These are phyloP conservation scores for Xanthia icteritia DNA, from an alignment of 2,888 invertebrate species.

Conservation along the genomic window DNA sequence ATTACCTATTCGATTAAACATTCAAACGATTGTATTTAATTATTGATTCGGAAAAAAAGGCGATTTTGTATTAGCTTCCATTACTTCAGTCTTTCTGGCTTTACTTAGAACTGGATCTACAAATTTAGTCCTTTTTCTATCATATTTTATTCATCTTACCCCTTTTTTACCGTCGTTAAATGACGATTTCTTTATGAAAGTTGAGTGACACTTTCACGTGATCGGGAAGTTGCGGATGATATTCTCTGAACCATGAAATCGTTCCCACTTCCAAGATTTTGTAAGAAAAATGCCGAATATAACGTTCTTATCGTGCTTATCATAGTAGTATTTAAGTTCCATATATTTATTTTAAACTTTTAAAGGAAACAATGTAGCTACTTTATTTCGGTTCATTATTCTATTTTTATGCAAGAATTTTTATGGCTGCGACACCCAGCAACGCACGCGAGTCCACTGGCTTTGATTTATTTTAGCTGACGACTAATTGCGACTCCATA, in stretches of 20 bases:
- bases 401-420: conserved; percentile 63
- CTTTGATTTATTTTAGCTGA: conserved; percentile 55
- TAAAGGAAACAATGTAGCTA: conserved; percentile 29
- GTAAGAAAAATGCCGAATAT: not conserved
- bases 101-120: not conserved
- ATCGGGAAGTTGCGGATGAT: not conserved
- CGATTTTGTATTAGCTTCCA: not conserved
- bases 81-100: not conserved
- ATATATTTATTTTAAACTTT: conserved; percentile 1
- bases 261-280: not conserved
- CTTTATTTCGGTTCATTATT: conserved; percentile 39
- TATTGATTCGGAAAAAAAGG: not conserved
- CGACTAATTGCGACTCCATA: conserved; percentile 46
- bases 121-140: too few relatives aligned
- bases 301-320: not conserved
- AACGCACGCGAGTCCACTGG: conserved; percentile 52
- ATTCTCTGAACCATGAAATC: conserved; percentile 1
- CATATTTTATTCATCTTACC: not conserved
- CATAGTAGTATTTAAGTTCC: not conserved
- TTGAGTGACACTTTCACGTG: not conserved
- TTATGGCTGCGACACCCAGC: conserved; percentile 48
- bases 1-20: conserved; percentile 28
- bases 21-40: conserved; percentile 9
- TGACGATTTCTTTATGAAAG: not conserved
- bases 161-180: not conserved